Evolutionary conservation across 1,140 invertebrate species (phyloP).

Genomic region (Orius insidiosus): DNA sequence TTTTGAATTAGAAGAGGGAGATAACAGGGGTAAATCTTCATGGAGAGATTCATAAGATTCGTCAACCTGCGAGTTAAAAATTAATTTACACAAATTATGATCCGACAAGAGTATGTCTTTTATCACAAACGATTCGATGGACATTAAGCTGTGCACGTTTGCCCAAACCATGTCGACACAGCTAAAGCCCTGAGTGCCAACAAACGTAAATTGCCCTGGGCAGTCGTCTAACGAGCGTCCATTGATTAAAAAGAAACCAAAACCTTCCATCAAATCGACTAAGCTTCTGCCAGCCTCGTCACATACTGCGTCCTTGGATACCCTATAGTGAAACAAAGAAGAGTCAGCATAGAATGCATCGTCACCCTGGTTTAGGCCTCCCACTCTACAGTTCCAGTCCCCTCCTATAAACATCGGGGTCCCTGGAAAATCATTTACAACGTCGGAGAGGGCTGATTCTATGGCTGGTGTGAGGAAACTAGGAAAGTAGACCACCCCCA

Average conservation of each 20-base stretch:
- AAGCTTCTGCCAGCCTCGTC: not conserved
- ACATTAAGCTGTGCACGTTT: not conserved
- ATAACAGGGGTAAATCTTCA: no score
- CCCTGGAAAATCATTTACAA: not conserved
- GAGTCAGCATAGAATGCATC: not conserved
- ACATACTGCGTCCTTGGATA: not conserved
- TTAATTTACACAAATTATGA: not conserved
- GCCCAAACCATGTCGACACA: constrained; percentile 1
- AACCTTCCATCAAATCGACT: not conserved
- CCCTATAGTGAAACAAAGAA: not conserved
- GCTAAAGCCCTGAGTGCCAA: not conserved
- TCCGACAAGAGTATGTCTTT: not conserved
- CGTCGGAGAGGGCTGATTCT: not conserved
- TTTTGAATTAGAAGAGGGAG: no score
- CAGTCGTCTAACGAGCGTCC: not conserved
- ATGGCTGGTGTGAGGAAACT: not conserved
- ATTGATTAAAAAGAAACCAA: not conserved
- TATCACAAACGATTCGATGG: not conserved
- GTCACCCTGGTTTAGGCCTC: not conserved
- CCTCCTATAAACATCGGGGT: not conserved
- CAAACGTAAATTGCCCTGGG: not conserved
- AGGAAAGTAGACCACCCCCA: not conserved
- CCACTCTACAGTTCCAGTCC: not conserved
- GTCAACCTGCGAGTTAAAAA: no score
- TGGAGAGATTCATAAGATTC: no score